phyloP scores from a whole-genome alignment of 2,113 vertebrate genomes.

The Alaudala cheleensis region DNA sequence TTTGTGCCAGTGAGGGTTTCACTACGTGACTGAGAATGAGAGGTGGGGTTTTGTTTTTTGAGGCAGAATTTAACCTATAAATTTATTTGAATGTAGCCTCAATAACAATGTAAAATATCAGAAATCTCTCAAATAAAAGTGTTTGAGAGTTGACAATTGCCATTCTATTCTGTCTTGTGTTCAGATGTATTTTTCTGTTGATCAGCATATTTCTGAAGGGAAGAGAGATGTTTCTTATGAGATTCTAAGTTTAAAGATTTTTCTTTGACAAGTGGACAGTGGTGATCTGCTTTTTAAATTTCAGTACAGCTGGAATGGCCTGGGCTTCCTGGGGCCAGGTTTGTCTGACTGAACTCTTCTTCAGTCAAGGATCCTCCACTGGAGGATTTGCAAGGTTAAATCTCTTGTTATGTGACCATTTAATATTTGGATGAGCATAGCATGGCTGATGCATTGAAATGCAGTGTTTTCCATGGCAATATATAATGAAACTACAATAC shows the following conservation, averaged over 20 bases:
- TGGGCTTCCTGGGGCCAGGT: background rate
- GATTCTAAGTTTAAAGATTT: background rate
- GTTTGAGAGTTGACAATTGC: background rate
- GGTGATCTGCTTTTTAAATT: background rate
- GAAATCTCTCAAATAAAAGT: slow-evolving; percentile 1
- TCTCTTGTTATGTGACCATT: background rate
- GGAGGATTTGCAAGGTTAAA: background rate
- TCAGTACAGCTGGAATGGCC: background rate
- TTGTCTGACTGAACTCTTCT: background rate
- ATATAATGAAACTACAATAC: background rate
- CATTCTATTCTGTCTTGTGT: background rate
- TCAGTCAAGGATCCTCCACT: background rate
- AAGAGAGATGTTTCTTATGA: background rate
- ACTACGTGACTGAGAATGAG: background rate
- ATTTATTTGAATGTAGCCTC: background rate
- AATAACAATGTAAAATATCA: background rate
- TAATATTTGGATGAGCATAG: background rate
- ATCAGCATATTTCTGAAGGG: background rate
- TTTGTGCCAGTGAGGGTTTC: background rate
- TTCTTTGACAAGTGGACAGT: background rate
- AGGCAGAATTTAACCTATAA: background rate
- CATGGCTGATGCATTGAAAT: background rate
- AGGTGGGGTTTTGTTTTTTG: background rate
- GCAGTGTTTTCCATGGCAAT: background rate
- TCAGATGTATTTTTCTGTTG: background rate